Evolutionary conservation across 2,113 vertebrate species (phyloP), one percentile per base, ranked within the genome.

Genomic region (Pseudorasbora parva): DNA sequence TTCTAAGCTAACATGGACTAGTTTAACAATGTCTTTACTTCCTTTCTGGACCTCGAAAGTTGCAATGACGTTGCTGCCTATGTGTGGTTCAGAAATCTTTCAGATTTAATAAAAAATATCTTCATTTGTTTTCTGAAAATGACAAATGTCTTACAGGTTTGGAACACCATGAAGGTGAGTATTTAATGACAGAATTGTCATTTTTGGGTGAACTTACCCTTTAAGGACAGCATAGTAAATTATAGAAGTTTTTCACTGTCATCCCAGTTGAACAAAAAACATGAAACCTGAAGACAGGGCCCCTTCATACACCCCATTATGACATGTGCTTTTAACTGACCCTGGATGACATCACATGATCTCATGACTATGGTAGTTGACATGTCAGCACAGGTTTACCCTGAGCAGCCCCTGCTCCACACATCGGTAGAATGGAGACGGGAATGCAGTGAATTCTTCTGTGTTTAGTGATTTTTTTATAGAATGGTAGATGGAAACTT

Each of bases 291-390:
- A 74, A 74, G 72, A 74, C 45, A 45, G n/a, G 21, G 68, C 68
- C 33, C 9, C 66, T 73, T 73, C 43, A 47, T 72, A 72, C 66
- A 41, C 72, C 43, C 43, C 25, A 3, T 51, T 49, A 27, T 74
- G 72, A 49, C 25, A 62, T 75, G 71, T 80, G 68, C 80, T 59
- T 87, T 87, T 74, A 83, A 77, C 5, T 88, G 85, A 91, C 90
- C 89, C 84, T 83, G 82, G 86, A 91, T 94, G 93, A 93, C 92
- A 93, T 93, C 91, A 92, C 92, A 94, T 95, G 94, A 95, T 93
- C 93, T 95, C 93, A 95, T 91, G 80, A 88, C 90, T 91, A 84
- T 93, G 88, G 91, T 89, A 95, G 91, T 86, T 77, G 74, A 82
- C 89, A 78, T 85, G 89, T 89, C 90, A 86, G 87, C 81, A 87